Conservation (phyloP, 2,113 vertebrate genomes). For the Xenopus borealis region DNA sequence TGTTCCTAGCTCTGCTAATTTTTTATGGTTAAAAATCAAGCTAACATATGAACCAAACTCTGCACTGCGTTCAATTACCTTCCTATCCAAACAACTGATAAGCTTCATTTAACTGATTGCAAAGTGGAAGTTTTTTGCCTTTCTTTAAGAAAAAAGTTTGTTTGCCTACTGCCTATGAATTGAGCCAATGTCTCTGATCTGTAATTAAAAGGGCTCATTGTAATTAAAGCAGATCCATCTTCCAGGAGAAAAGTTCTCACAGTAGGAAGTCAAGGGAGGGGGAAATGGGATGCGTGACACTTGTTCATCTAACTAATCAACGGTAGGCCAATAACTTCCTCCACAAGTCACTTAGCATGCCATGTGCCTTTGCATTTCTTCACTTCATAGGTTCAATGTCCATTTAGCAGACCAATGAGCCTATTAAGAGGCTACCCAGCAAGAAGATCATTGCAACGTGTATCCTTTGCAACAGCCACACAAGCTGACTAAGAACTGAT, state of each 20-base stretch:
- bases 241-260: slow-evolving; percentile 74
- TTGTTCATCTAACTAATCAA: slow-evolving; percentile 60
- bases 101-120: slow-evolving; percentile 80
- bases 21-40: slow-evolving; percentile 31
- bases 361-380: slow-evolving; percentile 41
- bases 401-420: slow-evolving; percentile 63
- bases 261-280: slow-evolving; percentile 52
- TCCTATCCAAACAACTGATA: slow-evolving; percentile 82
- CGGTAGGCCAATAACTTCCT: slow-evolving; percentile 59
- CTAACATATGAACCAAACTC: slow-evolving; percentile 69
- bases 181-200: slow-evolving; percentile 74
- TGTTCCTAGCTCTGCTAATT: no score
- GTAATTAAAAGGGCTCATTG: slow-evolving; percentile 74
- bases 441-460: slow-evolving; percentile 51
- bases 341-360: slow-evolving; percentile 48
- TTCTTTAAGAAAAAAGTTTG: slow-evolving; percentile 71
- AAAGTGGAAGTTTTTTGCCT: slow-evolving; percentile 67
- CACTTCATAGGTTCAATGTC: slow-evolving; percentile 63
- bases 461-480: slow-evolving; percentile 50
- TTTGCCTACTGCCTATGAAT: slow-evolving; percentile 79
- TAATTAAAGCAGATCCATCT: slow-evolving; percentile 72
- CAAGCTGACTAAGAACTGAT: slow-evolving; percentile 67
- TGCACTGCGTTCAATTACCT: slow-evolving; percentile 68
- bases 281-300: slow-evolving; percentile 53
- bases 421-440: slow-evolving; percentile 69